A percentile compares a stretch with the other conserved stretches of the same genome.
Evolutionary conservation across 2,113 vertebrate species (phyloP).

Genomic region (Pampusana beccarii): DNA sequence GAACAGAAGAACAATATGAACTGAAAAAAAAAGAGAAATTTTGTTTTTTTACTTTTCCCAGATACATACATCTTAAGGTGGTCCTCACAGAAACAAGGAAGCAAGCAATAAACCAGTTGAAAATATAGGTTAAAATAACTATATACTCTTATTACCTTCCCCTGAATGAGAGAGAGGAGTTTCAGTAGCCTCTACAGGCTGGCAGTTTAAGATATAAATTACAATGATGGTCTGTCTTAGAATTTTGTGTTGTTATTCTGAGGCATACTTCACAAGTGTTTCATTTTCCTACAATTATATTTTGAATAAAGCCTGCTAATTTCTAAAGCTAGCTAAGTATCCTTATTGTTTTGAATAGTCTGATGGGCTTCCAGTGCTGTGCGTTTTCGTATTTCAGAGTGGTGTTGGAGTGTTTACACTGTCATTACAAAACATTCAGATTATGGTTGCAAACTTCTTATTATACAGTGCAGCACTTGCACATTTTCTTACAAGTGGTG

Average conservation of each 20-base stretch:
- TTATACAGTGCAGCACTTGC: background rate
- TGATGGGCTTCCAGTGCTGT: background rate
- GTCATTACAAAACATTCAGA: background rate
- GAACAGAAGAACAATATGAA: background rate
- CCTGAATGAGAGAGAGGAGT: background rate
- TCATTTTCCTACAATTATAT: background rate
- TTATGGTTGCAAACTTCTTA: background rate
- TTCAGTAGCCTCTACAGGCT: background rate
- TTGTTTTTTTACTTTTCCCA: background rate
- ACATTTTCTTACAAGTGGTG: background rate
- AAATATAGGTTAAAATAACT: background rate
- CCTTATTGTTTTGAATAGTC: background rate
- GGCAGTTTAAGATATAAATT: background rate
- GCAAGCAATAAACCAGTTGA: background rate
- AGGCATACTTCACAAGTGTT: background rate
- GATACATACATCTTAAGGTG: background rate
- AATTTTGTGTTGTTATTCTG: background rate
- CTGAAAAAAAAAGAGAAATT: background rate
- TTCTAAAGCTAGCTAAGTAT: background rate
- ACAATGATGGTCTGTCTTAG: background rate
- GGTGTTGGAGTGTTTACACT: background rate
- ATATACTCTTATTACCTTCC: background rate
- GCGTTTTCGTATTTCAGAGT: background rate
- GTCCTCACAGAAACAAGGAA: background rate
- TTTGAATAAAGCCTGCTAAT: background rate